A percentile compares a stretch with the other conserved stretches of the same genome.
Evolutionary conservation across 2,797 vertebrate genomes (phyloP).

Genomic region (Novumbra hubbsi): DNA sequence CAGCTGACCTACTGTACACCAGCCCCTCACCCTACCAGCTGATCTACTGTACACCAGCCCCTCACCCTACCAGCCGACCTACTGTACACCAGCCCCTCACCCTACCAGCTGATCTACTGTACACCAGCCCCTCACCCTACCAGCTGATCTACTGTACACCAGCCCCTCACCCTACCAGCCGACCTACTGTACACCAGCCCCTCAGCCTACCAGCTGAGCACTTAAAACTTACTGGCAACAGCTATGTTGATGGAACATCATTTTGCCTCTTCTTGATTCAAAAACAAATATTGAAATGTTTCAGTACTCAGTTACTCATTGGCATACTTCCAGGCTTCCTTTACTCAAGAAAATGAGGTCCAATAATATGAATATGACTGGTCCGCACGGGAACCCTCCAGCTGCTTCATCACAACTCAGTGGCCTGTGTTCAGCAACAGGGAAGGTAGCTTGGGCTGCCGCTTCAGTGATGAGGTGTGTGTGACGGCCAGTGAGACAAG

Average conservation of each 20-base stretch:
- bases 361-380: background rate
- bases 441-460: background rate
- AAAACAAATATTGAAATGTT: slow-evolving; percentile 3
- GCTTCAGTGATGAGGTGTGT: slow-evolving; percentile 34
- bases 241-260: slow-evolving; percentile 10
- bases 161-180: too few relatives aligned
- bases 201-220: background rate
- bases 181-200: too few relatives aligned
- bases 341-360: background rate
- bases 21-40: too few relatives aligned
- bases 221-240: slow-evolving; percentile 8
- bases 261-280: slow-evolving; percentile 5
- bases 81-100: too few relatives aligned
- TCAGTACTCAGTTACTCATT: slow-evolving; percentile 8
- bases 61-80: too few relatives aligned
- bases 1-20: too few relatives aligned
- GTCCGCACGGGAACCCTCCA: background rate
- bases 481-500: background rate
- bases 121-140: too few relatives aligned
- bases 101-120: too few relatives aligned
- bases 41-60: too few relatives aligned
- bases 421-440: background rate
- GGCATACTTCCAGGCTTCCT: background rate
- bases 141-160: too few relatives aligned
- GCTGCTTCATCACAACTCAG: background rate